Conservation (phyloP, 2,888 invertebrate species). For the Agonopterix alstromeriana region DNA sequence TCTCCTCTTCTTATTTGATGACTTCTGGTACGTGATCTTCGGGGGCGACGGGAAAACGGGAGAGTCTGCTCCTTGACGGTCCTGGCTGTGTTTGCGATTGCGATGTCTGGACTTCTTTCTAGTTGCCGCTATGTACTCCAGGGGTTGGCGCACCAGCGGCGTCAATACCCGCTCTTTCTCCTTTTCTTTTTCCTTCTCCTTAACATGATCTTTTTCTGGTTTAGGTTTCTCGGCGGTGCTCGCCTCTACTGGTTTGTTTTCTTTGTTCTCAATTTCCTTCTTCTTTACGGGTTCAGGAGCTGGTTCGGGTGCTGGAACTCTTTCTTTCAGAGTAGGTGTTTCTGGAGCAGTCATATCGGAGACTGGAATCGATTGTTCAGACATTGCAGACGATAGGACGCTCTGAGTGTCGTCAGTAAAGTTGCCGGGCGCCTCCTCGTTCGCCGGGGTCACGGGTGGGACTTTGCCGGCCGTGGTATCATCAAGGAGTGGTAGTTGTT, state of each 20-base stretch:
- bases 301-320: slow-evolving; percentile 35
- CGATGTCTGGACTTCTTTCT: slow-evolving; percentile 83
- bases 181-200: slow-evolving; percentile 38
- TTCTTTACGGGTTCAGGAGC: slow-evolving; percentile 35
- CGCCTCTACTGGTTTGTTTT: slow-evolving; percentile 49
- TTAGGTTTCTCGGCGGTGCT: slow-evolving; percentile 41
- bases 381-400: slow-evolving; percentile 85
- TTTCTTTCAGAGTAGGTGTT: slow-evolving; percentile 72
- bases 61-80: slow-evolving; percentile 81
- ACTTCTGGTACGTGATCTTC: slow-evolving; percentile 77
- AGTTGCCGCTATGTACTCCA: slow-evolving; percentile 85
- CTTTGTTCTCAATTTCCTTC: slow-evolving; percentile 41
- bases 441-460: slow-evolving; percentile 82
- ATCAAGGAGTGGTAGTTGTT: slow-evolving; percentile 83
- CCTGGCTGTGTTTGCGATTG: slow-evolving; percentile 79
- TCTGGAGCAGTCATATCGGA: slow-evolving; percentile 79
- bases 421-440: slow-evolving; percentile 79
- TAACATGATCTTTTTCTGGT: slow-evolving; percentile 32
- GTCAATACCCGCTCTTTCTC: slow-evolving; percentile 75
- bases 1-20: slow-evolving; percentile 75
- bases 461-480: slow-evolving; percentile 78
- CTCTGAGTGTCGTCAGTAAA: slow-evolving; percentile 85
- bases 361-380: slow-evolving; percentile 83
- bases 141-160: slow-evolving; percentile 82
- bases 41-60: slow-evolving; percentile 82